Evolutionary conservation across 2,888 invertebrate species (phyloP), one percentile per base, ranked within the genome.

Genomic region (Plebejus argus): DNA sequence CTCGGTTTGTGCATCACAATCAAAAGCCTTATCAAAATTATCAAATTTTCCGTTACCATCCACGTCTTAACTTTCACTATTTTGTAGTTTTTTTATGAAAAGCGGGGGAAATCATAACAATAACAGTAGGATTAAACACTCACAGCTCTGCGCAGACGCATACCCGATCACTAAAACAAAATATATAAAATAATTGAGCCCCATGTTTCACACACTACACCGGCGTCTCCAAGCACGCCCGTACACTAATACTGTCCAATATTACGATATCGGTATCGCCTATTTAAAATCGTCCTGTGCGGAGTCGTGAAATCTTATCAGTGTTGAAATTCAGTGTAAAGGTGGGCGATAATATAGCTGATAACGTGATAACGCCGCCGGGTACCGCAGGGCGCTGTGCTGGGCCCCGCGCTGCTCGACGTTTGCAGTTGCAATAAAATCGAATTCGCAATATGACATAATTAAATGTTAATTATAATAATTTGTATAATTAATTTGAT

Each of bases 311-410:
- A 88, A 89, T 89, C 88, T 92, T 91, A 92, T 92, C 92, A 82
- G 71, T 79, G 83, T 91, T 91, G 88, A 92, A 91, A 91, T 92
- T 90, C 91, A 88, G 81, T 83, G 89, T 90, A 91, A 88, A 91
- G 87, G 87, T 88, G 83, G 84, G 86, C 87, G 90, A 90, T 90
- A 85, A 78, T 80, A 78, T 74, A 70, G 74, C 33, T 81, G 83
- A 83, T 83, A 84, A 80, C 39, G 61, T 70, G 81, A 80, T 80
- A 79, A 77, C 79, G 77, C 76, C 61, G 76, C 78, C 45, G 81
- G 81, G 78, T 80, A 76, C 71, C 78, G 56, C 80, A 79, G 78
- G 81, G 81, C 39, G 28, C 75, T 75, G 70, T 72, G 15, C 75
- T 78, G 4, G 79, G 78, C 12, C 79, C 70, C 56, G 49, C 77